phyloP scores from a whole-genome alignment of 2,888 invertebrate species.

The Sarcophaga rosellei region DNA sequence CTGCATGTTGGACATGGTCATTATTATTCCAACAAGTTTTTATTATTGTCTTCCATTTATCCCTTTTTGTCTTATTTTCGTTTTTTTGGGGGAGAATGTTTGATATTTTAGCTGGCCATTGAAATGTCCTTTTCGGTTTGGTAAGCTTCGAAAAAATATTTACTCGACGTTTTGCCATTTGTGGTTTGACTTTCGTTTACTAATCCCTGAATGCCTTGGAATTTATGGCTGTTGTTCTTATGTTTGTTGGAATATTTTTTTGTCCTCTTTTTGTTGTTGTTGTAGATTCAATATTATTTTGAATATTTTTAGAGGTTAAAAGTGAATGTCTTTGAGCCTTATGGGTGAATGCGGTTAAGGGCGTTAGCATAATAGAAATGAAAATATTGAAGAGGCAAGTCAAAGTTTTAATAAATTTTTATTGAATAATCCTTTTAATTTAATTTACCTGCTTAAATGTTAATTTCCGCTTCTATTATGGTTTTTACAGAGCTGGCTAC shows the following conservation, averaged over 20 bases:
- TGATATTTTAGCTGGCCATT: conserved; percentile 31
- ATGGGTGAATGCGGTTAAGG: background rate
- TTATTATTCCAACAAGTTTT: conserved; percentile 25
- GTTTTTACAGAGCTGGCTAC: too few relatives aligned
- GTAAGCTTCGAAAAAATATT: background rate
- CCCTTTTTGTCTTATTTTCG: background rate
- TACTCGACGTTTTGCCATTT: conserved; percentile 46
- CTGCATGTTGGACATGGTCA: conserved; percentile 29
- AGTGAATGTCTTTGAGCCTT: background rate
- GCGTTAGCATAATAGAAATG: background rate
- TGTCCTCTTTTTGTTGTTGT: background rate
- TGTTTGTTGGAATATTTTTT: conserved; percentile 3
- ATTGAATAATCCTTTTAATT: too few relatives aligned
- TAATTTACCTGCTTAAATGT: too few relatives aligned
- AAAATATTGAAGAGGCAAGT: too few relatives aligned
- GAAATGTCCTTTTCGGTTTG: conserved; percentile 22
- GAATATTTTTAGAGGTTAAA: background rate
- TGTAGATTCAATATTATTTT: background rate
- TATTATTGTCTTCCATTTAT: conserved; percentile 7
- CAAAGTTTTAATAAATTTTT: background rate
- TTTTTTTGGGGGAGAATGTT: background rate
- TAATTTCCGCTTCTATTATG: too few relatives aligned
- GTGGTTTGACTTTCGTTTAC: conserved; percentile 71
- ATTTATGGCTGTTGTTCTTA: conserved; percentile 71
- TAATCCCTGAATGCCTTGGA: conserved; percentile 71